Percentiles rank a stretch among this genome's conserved stretches.
phyloP scores from a whole-genome alignment of 1,140 invertebrate species.

The Littorina saxatilis region DNA sequence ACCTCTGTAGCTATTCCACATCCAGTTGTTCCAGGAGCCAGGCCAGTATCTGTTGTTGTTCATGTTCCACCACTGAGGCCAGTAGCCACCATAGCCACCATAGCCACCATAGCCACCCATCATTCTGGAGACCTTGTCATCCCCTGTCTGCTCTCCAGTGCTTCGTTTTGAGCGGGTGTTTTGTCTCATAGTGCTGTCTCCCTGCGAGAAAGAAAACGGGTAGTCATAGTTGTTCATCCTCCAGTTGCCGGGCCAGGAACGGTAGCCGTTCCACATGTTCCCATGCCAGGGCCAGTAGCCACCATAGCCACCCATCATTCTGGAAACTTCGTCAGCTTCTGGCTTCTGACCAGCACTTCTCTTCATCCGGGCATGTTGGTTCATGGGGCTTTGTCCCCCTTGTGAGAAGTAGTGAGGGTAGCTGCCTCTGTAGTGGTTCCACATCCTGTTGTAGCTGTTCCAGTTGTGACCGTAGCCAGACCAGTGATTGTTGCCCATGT shows the following conservation, averaged over 20 bases:
- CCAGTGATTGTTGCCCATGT: neutral
- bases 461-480: neutral
- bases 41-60: neutral
- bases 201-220: no score
- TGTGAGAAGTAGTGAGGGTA: neutral
- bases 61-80: slow-evolving; percentile 18
- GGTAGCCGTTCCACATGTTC: neutral
- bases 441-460: slow-evolving; percentile 15
- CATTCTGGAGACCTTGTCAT: neutral
- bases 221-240: no score
- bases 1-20: neutral
- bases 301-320: slow-evolving; percentile 19
- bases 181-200: neutral
- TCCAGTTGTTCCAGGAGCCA: slow-evolving; percentile 8
- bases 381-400: neutral
- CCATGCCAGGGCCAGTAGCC: neutral
- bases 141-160: neutral
- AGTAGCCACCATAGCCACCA: neutral
- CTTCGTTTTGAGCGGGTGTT: neutral
- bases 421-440: neutral
- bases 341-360: neutral
- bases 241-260: neutral
- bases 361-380: neutral
- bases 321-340: neutral
- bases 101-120: neutral